phyloP scores from a whole-genome alignment of 2,888 invertebrate species.

The Phrixothrix hirtus region DNA sequence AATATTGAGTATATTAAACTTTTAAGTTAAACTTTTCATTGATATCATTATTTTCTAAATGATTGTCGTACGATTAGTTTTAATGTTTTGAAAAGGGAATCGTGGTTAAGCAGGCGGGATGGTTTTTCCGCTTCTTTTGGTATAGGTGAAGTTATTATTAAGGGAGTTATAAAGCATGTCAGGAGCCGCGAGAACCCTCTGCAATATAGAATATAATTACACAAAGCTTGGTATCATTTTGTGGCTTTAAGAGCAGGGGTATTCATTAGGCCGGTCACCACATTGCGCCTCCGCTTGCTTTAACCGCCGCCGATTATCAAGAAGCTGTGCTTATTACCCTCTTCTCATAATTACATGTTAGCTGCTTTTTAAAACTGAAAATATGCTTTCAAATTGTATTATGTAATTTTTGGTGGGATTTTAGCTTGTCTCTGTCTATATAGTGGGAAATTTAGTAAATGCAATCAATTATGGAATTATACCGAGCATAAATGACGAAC shows the following conservation, averaged over 20 bases:
- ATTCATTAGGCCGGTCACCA: constrained; percentile 39
- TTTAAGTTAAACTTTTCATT: too few relatives aligned
- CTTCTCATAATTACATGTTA: constrained; percentile 36
- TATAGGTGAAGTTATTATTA: constrained; percentile 33
- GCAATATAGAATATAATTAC: constrained; percentile 37
- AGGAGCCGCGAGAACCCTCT: constrained; percentile 32
- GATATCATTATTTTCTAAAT: too few relatives aligned
- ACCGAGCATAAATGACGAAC: constrained; percentile 48
- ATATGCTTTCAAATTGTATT: constrained; percentile 30
- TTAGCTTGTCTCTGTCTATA: not conserved
- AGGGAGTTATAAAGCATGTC: constrained; percentile 32
- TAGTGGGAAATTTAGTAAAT: constrained; percentile 35
- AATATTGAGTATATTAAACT: too few relatives aligned
- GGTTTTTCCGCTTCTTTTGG: constrained; percentile 19
- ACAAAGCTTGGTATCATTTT: constrained; percentile 38
- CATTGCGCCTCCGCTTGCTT: constrained; percentile 32
- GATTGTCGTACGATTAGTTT: too few relatives aligned
- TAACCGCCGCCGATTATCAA: constrained; percentile 38
- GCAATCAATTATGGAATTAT: constrained; percentile 50
- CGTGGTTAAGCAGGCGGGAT: too few relatives aligned
- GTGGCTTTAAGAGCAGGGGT: constrained; percentile 34
- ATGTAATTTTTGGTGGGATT: constrained; percentile 22
- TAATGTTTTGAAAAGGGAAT: too few relatives aligned
- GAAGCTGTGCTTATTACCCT: constrained; percentile 29
- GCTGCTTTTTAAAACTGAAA: constrained; percentile 35